Conservation (phyloP, 30 jellyfish, hydroid and myxozoan species). For the Chrysaora quinquecirrha region DNA sequence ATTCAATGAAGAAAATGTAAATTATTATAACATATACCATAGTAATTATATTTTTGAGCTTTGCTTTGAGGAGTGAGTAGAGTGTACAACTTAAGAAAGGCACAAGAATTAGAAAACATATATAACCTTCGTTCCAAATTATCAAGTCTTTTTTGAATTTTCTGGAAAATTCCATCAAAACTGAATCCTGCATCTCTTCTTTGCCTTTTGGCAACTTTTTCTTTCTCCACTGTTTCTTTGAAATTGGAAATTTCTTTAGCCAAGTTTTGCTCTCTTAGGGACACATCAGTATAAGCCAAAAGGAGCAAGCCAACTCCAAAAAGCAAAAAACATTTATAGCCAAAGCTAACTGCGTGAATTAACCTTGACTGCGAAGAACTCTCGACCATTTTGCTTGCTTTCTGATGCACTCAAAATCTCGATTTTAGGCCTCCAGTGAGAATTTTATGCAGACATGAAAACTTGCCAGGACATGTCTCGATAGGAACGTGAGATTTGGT, state of each 20-base stretch:
- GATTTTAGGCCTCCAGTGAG: neutral
- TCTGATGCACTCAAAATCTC: neutral
- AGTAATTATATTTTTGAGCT: too few species aligned
- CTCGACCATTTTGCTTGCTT: conserved; percentile 11
- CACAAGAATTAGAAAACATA: too few species aligned
- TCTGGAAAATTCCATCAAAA: conserved; percentile 20
- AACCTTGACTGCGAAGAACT: neutral
- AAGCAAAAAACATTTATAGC: conserved; percentile 36
- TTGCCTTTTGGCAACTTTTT: neutral
- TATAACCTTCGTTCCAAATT: conserved; percentile 59
- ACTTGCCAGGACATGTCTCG: conserved; percentile 1
- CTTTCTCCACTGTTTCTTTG: conserved; percentile 4
- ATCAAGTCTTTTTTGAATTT: conserved; percentile 14
- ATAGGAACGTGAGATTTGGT: neutral
- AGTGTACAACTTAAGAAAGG: too few species aligned
- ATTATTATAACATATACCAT: too few species aligned
- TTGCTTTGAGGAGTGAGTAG: too few species aligned
- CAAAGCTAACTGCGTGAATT: neutral
- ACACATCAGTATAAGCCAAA: conserved; percentile 40
- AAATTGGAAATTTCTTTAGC: conserved; percentile 14
- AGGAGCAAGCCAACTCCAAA: conserved; percentile 34
- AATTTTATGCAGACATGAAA: neutral
- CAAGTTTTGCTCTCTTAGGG: conserved; percentile 24
- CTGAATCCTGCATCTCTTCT: conserved; percentile 25
- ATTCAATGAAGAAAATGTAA: too few species aligned